Conservation (phyloP, 2,113 vertebrate genomes). For the Poicephalus gulielmi region DNA sequence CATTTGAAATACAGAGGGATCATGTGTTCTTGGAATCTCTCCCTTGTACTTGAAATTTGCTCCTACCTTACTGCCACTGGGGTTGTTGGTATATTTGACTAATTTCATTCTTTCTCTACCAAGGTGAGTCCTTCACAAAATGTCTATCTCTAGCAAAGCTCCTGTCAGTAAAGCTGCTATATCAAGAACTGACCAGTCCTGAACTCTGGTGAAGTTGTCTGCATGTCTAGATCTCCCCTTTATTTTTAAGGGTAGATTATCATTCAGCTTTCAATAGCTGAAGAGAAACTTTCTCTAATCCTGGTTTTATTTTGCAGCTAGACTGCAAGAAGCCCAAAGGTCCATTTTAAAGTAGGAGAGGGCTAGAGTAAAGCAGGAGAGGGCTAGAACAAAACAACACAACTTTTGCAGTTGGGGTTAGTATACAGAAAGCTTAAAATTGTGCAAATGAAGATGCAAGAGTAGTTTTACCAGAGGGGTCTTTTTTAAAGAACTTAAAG, state of each 20-base stretch:
- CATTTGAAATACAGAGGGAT: neutral
- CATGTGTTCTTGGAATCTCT: neutral
- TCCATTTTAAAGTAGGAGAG: neutral
- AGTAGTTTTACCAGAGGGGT: neutral
- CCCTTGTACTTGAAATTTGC: neutral
- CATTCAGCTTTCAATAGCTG: neutral
- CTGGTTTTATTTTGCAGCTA: neutral
- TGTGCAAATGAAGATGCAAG: neutral
- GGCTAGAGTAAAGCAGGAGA: neutral
- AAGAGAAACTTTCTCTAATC: neutral
- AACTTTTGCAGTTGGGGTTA: neutral
- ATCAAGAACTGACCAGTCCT: neutral
- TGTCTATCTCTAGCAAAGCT: neutral
- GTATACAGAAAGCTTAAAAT: neutral
- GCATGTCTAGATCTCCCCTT: neutral
- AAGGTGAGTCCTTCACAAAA: neutral
- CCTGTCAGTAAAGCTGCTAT: neutral
- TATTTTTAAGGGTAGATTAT: neutral
- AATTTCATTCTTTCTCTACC: neutral
- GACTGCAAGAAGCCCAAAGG: neutral
- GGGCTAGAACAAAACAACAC: neutral
- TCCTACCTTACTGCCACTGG: neutral
- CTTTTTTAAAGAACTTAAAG: neutral
- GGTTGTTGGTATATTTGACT: neutral
- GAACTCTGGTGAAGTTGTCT: neutral